Evolutionary conservation across 1,140 invertebrate genomes (phyloP).

Genomic region (Drosophila repleta): DNA sequence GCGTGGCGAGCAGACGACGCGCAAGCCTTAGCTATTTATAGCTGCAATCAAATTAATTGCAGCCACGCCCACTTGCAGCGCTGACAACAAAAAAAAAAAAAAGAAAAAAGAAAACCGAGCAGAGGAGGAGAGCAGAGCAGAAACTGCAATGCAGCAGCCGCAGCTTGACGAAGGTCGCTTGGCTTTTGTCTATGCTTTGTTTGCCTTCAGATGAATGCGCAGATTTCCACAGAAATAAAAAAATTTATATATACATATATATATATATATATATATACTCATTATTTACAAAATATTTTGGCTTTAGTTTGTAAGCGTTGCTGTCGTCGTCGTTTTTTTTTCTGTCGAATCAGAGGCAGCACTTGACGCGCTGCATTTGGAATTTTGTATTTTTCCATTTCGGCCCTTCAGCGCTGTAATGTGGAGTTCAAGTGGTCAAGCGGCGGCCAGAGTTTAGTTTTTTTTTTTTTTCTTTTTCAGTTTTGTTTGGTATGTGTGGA

Average conservation of each 20-base stretch:
- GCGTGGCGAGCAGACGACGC: slow-evolving; percentile 55
- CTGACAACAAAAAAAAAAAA: slow-evolving; percentile 63
- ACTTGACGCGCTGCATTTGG: slow-evolving; percentile 69
- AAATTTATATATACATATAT: slow-evolving; percentile 33
- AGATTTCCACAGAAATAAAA: slow-evolving; percentile 78
- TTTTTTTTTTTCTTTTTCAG: too few relatives aligned
- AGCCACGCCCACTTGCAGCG: slow-evolving; percentile 64
- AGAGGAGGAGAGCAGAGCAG: too few relatives aligned
- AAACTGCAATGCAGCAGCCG: slow-evolving; percentile 61
- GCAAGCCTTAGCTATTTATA: slow-evolving; percentile 67
- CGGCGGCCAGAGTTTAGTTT: too few relatives aligned
- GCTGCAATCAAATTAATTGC: slow-evolving; percentile 79
- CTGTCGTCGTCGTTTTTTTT: slow-evolving; percentile 34
- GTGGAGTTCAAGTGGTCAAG: slow-evolving; percentile 38
- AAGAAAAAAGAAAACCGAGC: too few relatives aligned
- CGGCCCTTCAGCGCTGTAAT: slow-evolving; percentile 30
- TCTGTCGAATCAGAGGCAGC: slow-evolving; percentile 70
- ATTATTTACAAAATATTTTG: slow-evolving; percentile 53
- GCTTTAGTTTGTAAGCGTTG: slow-evolving; percentile 41
- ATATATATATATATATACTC: slow-evolving; percentile 11
- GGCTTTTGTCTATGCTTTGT: slow-evolving; percentile 38
- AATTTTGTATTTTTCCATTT: slow-evolving; percentile 32
- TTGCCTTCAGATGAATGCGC: slow-evolving; percentile 73
- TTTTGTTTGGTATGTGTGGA: slow-evolving; percentile 14
- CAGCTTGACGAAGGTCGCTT: slow-evolving; percentile 48